Conservation (phyloP, 2,797 vertebrate genomes). For the Siniperca undulata region DNA sequence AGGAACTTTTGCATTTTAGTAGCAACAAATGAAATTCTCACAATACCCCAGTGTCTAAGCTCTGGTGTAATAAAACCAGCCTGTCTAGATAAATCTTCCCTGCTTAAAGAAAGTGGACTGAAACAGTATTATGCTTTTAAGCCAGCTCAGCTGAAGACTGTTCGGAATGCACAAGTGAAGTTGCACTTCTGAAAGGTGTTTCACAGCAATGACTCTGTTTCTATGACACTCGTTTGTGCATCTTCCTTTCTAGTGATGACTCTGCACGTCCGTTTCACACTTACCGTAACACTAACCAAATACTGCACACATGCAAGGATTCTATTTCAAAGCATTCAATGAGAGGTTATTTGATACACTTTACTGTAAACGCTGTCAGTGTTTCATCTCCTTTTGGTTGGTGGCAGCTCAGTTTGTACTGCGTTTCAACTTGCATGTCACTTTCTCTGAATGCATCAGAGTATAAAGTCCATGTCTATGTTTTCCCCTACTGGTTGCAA, state of each 20-base stretch:
- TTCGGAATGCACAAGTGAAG: background rate
- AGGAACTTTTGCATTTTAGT: conserved; percentile 18
- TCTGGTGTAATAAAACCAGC: conserved; percentile 29
- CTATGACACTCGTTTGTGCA: conserved; percentile 10
- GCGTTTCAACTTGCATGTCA: background rate
- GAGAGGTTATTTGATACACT: conserved; percentile 45
- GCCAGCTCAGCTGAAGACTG: background rate
- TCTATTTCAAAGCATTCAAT: conserved; percentile 53
- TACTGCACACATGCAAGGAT: conserved; percentile 2
- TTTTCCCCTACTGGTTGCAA: conserved; percentile 1
- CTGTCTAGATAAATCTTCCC: conserved; percentile 21
- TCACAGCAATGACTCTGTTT: background rate
- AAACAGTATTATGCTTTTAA: conserved; percentile 23
- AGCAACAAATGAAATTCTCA: conserved; percentile 6
- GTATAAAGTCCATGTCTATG: background rate
- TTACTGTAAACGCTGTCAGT: conserved; percentile 33
- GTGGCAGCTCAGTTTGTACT: conserved; percentile 13
- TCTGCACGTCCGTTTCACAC: conserved; percentile 16
- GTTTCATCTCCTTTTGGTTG: conserved; percentile 36
- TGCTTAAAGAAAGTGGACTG: conserved; percentile 29
- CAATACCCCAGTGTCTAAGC: background rate
- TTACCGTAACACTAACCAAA: conserved; percentile 18
- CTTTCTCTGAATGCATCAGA: background rate
- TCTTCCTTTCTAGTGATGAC: background rate
- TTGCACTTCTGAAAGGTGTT: conserved; percentile 21